Percentiles rank a stretch among this genome's conserved stretches.
Conservation (phyloP, 2,888 invertebrate species). For the Acanthoscelides obtectus region DNA sequence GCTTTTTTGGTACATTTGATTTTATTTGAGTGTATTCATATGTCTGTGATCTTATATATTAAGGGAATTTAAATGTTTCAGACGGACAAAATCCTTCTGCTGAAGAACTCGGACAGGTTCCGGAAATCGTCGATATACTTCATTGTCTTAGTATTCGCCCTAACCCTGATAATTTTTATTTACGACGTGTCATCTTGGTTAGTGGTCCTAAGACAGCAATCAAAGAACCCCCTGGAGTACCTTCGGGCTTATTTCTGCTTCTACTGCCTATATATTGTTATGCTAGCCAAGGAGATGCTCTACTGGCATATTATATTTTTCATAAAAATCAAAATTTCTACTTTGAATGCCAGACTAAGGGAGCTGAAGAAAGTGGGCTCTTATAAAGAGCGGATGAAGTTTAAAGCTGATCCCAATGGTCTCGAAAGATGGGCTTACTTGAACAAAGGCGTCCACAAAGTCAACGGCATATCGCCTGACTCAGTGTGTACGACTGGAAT, state of each 20-base stretch:
- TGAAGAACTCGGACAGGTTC: slow-evolving; percentile 12
- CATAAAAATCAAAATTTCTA: slow-evolving; percentile 51
- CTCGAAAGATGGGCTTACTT: background rate
- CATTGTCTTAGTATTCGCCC: slow-evolving; percentile 10
- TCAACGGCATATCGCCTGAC: background rate
- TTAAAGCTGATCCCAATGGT: background rate
- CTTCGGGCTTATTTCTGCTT: slow-evolving; percentile 55
- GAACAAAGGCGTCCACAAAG: background rate
- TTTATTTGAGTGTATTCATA: too few relatives aligned
- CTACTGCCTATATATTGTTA: slow-evolving; percentile 57
- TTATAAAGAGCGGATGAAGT: background rate
- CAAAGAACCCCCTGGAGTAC: slow-evolving; percentile 24
- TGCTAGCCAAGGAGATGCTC: slow-evolving; percentile 56
- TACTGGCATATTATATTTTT: slow-evolving; percentile 57
- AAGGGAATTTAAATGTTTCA: slow-evolving; percentile 18
- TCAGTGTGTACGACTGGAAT: background rate
- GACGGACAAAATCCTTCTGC: slow-evolving; percentile 24
- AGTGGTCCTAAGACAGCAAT: background rate
- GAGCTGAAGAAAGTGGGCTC: slow-evolving; percentile 3
- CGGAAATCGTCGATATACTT: slow-evolving; percentile 18
- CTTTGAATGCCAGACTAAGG: slow-evolving; percentile 10
- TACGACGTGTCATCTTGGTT: slow-evolving; percentile 24
- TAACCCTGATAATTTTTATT: slow-evolving; percentile 12
- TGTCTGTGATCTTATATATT: too few relatives aligned
- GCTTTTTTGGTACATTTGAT: too few relatives aligned